Conservation (phyloP, 2,113 vertebrate species). For the Melanostigma gelatinosum region DNA sequence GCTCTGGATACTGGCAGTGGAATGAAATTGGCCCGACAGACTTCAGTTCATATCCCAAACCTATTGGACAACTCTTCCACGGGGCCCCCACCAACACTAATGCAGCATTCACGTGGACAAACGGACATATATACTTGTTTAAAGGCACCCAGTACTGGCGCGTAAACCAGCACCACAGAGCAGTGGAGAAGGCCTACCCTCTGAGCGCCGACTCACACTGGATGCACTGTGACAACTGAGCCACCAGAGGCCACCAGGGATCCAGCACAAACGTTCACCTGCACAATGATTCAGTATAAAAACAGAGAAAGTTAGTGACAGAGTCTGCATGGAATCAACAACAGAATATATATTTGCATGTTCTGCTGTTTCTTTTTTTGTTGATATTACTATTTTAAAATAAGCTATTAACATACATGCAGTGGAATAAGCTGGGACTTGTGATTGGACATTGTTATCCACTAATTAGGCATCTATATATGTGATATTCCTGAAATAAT, state of each 20-base stretch:
- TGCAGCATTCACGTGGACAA: conserved; percentile 81
- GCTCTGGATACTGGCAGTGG: conserved; percentile 86
- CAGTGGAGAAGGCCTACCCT: conserved; percentile 82
- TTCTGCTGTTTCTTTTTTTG: not conserved
- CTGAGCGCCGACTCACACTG: conserved; percentile 73
- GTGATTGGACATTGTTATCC: not conserved
- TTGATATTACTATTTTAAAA: not conserved
- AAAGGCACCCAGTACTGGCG: conserved; percentile 84
- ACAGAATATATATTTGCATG: not conserved
- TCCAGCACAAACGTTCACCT: conserved; percentile 12
- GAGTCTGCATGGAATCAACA: not conserved
- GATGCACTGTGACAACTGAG: conserved; percentile 84
- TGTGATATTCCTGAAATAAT: not conserved
- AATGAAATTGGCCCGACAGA: conserved; percentile 81
- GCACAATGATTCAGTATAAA: not conserved
- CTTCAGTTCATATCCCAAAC: conserved; percentile 80
- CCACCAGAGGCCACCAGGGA: conserved; percentile 60
- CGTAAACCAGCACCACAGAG: conserved; percentile 74
- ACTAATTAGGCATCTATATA: not conserved
- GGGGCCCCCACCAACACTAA: conserved; percentile 78
- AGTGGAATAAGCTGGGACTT: not conserved
- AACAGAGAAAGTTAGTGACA: not conserved
- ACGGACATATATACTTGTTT: conserved; percentile 84
- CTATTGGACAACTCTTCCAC: conserved; percentile 76
- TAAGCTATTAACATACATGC: not conserved